phyloP scores from a whole-genome alignment of 2,888 invertebrate genomes.

The Drosophila seclusa region DNA sequence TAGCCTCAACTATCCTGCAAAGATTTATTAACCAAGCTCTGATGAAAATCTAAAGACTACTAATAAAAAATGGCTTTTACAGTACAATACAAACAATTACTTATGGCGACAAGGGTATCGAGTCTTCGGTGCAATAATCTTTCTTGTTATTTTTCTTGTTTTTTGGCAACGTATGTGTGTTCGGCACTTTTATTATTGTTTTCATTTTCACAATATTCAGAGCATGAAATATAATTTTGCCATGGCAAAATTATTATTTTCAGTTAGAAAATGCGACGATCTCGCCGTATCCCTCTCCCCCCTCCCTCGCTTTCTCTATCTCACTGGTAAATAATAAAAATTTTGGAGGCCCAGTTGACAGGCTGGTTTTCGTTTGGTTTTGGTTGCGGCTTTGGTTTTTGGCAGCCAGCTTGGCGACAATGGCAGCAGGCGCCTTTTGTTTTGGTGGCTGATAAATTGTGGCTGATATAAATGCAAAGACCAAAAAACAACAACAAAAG shows the following conservation, averaged over 20 bases:
- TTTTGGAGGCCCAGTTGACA: constrained; percentile 47
- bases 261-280: constrained; percentile 70
- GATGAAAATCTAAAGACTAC: background rate
- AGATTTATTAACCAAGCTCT: background rate
- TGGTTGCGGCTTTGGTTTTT: constrained; percentile 70
- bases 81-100: background rate
- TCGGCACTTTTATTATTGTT: constrained; percentile 61
- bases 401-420: constrained; percentile 79
- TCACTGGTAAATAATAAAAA: constrained; percentile 49
- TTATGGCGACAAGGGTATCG: constrained; percentile 12
- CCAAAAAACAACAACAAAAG: constrained; percentile 54
- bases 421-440: constrained; percentile 75
- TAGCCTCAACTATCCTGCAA: background rate
- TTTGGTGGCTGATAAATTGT: constrained; percentile 79
- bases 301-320: background rate
- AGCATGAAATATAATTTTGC: constrained; percentile 79
- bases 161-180: constrained; percentile 21
- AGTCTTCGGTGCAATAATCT: background rate
- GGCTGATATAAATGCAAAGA: constrained; percentile 77
- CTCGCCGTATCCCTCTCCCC: background rate
- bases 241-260: constrained; percentile 71
- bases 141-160: constrained; percentile 18
- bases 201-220: constrained; percentile 66
- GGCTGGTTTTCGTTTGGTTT: constrained; percentile 64
- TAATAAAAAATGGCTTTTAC: background rate